A percentile compares a stretch with the other conserved stretches of the same genome.
Conservation (phyloP, 2,113 vertebrate species). For the Australoheros scitulus region DNA sequence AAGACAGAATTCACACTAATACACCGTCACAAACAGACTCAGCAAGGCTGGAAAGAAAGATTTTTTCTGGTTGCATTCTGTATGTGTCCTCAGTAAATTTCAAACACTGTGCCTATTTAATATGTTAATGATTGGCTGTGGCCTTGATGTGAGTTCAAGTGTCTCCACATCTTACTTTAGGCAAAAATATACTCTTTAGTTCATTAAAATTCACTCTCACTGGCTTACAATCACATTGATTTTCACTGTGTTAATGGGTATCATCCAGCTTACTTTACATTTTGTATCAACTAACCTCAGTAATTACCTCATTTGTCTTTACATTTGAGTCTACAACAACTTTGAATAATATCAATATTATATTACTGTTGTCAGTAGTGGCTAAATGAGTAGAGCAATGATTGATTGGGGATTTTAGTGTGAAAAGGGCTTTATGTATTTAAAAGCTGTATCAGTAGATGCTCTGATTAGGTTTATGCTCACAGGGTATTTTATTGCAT, state of each 20-base stretch:
- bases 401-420: not conserved
- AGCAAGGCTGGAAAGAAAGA: not conserved
- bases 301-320: not conserved
- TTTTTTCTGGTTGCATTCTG: not conserved
- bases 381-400: too few species aligned
- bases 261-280: constrained; percentile 16
- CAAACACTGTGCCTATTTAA: constrained; percentile 1
- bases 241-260: constrained; percentile 7
- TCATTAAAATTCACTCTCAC: constrained; percentile 25
- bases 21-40: not conserved
- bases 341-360: not conserved
- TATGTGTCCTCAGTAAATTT: not conserved
- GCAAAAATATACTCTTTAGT: not conserved
- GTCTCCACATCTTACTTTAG: not conserved
- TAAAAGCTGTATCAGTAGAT: not conserved
- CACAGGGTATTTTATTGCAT: not conserved
- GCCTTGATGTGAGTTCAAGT: not conserved
- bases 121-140: not conserved
- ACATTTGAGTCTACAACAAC: not conserved
- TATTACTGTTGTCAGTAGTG: not conserved
- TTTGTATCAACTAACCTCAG: not conserved
- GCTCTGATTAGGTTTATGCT: not conserved
- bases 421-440: not conserved
- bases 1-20: not conserved
- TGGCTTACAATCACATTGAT: not conserved